Base-by-base conservation (phyloP, 2,797 vertebrate genomes). In the Schizopygopsis malacanthus region DNA sequence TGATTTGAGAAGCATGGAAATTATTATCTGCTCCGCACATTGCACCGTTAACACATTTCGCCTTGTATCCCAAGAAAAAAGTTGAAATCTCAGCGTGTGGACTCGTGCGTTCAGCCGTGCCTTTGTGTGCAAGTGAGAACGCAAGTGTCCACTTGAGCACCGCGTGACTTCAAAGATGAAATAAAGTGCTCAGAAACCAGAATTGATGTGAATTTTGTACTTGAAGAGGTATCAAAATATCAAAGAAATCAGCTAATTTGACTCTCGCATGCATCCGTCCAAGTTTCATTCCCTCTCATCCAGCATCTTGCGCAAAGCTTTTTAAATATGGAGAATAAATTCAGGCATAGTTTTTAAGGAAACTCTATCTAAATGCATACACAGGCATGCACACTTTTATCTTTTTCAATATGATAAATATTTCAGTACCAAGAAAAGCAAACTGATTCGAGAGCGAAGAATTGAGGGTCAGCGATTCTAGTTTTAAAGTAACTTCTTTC, bases 1-100 rank as follows among this genome's bases (percentile, higher is more conserved):
- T 97, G 97, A 99, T 99, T 98, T 97, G 95, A 96, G 97, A 96
- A 97, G 96, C 96, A 97, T 95, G 96, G 95, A 97, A 97, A 99
- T 99, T 97, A 98, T 96, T 97, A 97, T 98, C 97, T 97, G 93
- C 95, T 96, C 96, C 96, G 96, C 95, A 96, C 96, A 94, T 76
- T 85, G 83, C 72, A 77, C 28, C 28, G 78, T 85, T 81, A 81
- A 81, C 78, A 83, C 87, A 80, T 88, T 89, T 73, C 69, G 52
- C 73, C 75, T n/a, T 45, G 65, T 77, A 73, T 87, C 70, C 63
- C 37, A 43, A 9, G 77, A 82, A 88, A 78, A 84, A 87, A 85
- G 76, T 85, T 80, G 33, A 69, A 81, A 80, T 78, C 39, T 78
- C 72, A 71, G 52, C 25, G 37, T 82, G 45, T 25, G 84, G 22